Evolutionary conservation across 2,888 invertebrate species (phyloP).

Genomic region (Tipula helvola): DNA sequence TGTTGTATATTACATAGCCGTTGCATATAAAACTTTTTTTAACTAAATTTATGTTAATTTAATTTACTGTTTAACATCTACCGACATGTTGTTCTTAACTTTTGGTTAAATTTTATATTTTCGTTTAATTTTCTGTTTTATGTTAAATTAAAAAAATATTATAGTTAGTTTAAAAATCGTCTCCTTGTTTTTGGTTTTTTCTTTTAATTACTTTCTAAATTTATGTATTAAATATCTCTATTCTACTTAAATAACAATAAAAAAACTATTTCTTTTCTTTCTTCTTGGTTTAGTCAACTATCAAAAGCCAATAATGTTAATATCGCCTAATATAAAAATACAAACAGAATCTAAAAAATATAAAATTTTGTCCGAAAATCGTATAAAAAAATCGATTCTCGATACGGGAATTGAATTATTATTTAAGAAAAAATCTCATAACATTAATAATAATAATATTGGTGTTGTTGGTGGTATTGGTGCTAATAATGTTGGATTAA

Average conservation of each 20-base stretch:
- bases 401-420: conserved; percentile 20
- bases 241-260: neutral
- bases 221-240: neutral
- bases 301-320: conserved; percentile 19
- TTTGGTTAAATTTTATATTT: neutral
- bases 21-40: neutral
- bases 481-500: neutral
- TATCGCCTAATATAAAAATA: conserved; percentile 19
- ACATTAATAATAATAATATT: conserved; percentile 15
- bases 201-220: neutral
- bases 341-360: conserved; percentile 18
- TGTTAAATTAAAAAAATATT: neutral
- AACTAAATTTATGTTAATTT: neutral
- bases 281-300: conserved; percentile 15
- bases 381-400: conserved; percentile 18
- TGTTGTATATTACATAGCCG: neutral
- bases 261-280: neutral
- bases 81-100: neutral
- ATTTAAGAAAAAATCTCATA: conserved; percentile 19
- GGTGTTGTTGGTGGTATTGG: neutral
- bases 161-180: neutral
- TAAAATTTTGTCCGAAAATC: conserved; percentile 11
- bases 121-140: neutral
- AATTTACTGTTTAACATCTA: neutral
- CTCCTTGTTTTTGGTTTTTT: neutral